Evolutionary conservation across 2,888 invertebrate genomes (phyloP).

Genomic region (Dicyrtomina minuta): DNA sequence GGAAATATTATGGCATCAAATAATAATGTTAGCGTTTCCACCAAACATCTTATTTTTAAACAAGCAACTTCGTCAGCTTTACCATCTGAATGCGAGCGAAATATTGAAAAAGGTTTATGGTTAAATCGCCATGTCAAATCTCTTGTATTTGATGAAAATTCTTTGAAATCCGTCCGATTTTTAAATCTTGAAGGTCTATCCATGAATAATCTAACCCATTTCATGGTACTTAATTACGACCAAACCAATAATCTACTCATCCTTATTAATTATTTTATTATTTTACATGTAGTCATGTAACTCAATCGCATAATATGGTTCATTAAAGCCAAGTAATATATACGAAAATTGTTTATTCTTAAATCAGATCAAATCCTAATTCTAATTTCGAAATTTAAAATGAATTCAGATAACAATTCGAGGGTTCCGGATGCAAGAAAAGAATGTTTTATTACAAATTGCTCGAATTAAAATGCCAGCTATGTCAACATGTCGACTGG

Average conservation of each 20-base stretch:
- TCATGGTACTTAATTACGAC: constrained; percentile 20
- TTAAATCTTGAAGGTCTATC: background rate
- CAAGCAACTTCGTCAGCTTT: background rate
- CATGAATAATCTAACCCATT: constrained; percentile 2
- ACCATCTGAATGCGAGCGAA: background rate
- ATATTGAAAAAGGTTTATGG: background rate
- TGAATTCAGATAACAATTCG: no score
- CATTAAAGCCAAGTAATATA: no score
- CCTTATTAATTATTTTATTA: no score
- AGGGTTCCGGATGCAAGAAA: background rate
- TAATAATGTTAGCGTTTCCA: no score
- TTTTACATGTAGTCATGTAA: no score
- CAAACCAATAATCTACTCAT: no score
- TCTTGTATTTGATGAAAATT: constrained; percentile 13
- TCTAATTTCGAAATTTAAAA: no score
- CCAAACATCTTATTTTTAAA: no score
- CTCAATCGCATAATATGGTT: no score
- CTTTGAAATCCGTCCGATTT: background rate
- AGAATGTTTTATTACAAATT: no score
- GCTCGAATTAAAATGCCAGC: background rate
- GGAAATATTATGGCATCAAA: no score
- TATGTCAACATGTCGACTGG: background rate
- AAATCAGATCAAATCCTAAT: background rate
- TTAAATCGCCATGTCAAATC: background rate
- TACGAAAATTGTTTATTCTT: no score